Base-by-base conservation (phyloP, 1,140 invertebrate species). In the Drosophila rhopaloa region DNA sequence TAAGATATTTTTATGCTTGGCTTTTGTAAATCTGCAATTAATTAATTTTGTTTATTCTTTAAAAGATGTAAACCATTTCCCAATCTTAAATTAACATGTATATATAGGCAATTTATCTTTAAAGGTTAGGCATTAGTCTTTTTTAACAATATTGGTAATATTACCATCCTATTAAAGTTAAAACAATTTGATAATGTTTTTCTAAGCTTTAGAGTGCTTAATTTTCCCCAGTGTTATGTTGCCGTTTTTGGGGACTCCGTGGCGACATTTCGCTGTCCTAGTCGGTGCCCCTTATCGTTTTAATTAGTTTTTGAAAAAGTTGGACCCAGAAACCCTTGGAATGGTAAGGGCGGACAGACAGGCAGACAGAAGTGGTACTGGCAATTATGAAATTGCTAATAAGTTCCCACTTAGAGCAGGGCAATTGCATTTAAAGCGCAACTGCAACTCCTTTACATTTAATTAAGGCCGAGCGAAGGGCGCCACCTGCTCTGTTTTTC, bases 261-360 rank as follows among this genome's bases (percentile, higher is more conserved):
- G 77, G 62, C 46, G 35, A 59, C 65, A 60, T 71, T 71, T 77
- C 60, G 47, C 63, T 76, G 55, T 43, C 53, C 46, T 56, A 29
- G 46, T 48, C 24, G 43, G 55, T 59, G 32, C 37, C 58, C 62
- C 78, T 85, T 85, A 85, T 85, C 82, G 82, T 71, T 86, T 85
- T 85, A 85, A 85, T 85, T 85, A 85, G 82, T 86, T 85, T 85
- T 77, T 46, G 46, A 85, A 83, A 78, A 86, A 85, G 77, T 83
- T 83, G 47, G 58, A 46, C 61, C 73, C 55, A 62, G 51, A 43
- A 61, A 68, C 57, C 41, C 19, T 38, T n/a, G 43, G 51, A 29
- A 46, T 9, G 24, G 48, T 3, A 14, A 55, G 24, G 43, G 37
- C 29, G 40, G 35, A 51, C 48, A 65, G 46, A 51, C 58, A 54